Evolutionary conservation across 2,113 vertebrate genomes (phyloP), one percentile per base, ranked within the genome.

Genomic region (Crotalus tigris): DNA sequence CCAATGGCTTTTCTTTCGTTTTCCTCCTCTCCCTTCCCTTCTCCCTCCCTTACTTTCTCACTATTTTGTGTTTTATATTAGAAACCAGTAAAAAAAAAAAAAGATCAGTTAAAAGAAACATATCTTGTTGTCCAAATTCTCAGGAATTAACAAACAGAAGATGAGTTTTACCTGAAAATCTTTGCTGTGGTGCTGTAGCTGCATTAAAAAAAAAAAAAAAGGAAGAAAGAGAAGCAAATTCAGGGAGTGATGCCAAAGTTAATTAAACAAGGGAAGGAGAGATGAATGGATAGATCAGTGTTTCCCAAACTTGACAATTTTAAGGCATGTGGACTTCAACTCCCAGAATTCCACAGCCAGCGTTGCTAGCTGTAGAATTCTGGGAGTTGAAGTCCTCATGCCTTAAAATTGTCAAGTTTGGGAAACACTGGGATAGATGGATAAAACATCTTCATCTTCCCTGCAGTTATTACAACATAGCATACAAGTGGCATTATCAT

Each of bases 121-220:
- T 33, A 9, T 59, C 17, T 51, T 57, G 49, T 87, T 88, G 49
- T 90, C 64, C 94, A 90, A 1, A 91, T 0, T 75, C 89, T 49
- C 90, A 92, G 55, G 88, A 1, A 94, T 94, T 88, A 93, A 59
- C 89, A 93, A 88, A 54, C 1, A 85, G 0, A 93, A 92, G 10
- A 87, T 0, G 12, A 54, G 94, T 64, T 98, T 95, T 97, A 99
- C 99, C 99, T 99, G 97, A 99, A 99, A 96, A 99, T 99, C 97
- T 99, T 99, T 93, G 99, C 99, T 92, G 99, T 99, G 44, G 98
- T 98, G 97, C 98, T 99, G 92, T 99, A 99, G 97, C 99, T 99
- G 94, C 93, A 93, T 53, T 92, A 92, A 94, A 93, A 4, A 91
- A 95, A 94, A 95, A n/a, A 94, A 95, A n/a, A 94, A 88, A 51